Evolutionary conservation across 2,113 vertebrate genomes (phyloP).

Genomic region (Amphiprion ocellaris): DNA sequence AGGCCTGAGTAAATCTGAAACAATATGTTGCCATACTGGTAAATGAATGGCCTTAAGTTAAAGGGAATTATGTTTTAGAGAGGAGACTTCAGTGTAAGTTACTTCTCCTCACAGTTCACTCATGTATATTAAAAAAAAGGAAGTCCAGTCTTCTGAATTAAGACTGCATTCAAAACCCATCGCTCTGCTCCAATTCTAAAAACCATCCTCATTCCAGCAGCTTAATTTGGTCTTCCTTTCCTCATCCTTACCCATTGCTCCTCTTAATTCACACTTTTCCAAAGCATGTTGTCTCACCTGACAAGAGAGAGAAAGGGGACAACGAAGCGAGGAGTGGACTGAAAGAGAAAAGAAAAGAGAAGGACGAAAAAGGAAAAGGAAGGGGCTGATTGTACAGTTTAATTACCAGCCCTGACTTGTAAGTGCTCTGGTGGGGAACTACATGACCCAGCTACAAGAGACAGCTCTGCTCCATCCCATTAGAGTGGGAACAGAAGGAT

Average conservation of each 20-base stretch:
- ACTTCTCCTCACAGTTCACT: conserved; percentile 52
- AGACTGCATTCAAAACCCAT: conserved; percentile 48
- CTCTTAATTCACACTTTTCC: conserved; percentile 79
- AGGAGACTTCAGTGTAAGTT: conserved; percentile 40
- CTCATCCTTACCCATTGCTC: conserved; percentile 60
- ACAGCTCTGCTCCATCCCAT: conserved; percentile 83
- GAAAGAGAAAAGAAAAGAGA: conserved; percentile 35
- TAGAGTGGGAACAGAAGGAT: conserved; percentile 74
- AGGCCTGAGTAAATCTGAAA: background rate
- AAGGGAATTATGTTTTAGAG: conserved; percentile 28
- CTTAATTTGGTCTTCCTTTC: conserved; percentile 81
- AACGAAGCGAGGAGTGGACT: conserved; percentile 25
- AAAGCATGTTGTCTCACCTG: conserved; percentile 84
- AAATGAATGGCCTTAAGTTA: conserved; percentile 5
- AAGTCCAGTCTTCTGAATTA: conserved; percentile 67
- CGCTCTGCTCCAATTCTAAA: conserved; percentile 30
- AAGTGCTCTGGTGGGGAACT: conserved; percentile 86
- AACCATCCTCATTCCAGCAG: conserved; percentile 52
- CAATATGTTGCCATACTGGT: background rate
- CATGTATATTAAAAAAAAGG: conserved; percentile 22
- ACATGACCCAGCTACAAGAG: conserved; percentile 81
- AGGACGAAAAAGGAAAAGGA: conserved; percentile 19
- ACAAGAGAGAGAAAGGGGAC: conserved; percentile 67
- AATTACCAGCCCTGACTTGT: conserved; percentile 87
- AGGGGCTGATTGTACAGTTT: conserved; percentile 82